phyloP scores from a whole-genome alignment of 2,113 vertebrate genomes.

The Lampris incognitus region DNA sequence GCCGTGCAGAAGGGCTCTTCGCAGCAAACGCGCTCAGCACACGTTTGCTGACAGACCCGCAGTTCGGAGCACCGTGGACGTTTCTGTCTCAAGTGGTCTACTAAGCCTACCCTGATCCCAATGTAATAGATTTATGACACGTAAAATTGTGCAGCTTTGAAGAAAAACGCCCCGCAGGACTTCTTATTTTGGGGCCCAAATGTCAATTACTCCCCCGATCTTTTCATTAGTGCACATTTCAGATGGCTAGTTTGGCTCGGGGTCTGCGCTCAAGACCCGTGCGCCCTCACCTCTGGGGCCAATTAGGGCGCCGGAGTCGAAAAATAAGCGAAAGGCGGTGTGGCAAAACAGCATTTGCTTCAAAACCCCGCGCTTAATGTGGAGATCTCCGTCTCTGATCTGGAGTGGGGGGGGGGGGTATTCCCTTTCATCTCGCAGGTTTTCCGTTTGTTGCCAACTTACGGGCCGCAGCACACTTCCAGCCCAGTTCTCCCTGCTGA shows the following conservation, averaged over 20 bases:
- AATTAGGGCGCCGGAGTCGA: conserved; percentile 68
- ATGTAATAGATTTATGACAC: conserved; percentile 37
- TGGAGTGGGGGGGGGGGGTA: conserved; percentile 56
- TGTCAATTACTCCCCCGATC: conserved; percentile 62
- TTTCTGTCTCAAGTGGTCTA: conserved; percentile 19
- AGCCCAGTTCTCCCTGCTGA: conserved; percentile 19
- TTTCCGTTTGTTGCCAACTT: conserved; percentile 64
- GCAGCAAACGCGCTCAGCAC: no score
- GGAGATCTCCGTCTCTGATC: conserved; percentile 69
- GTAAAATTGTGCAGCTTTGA: conserved; percentile 32
- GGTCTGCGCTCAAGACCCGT: conserved; percentile 42
- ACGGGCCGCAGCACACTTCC: conserved; percentile 48
- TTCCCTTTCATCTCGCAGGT: conserved; percentile 67
- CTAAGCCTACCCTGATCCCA: conserved; percentile 38
- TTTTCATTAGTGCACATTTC: conserved; percentile 64
- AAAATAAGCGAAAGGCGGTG: conserved; percentile 62
- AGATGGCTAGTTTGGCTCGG: conserved; percentile 55
- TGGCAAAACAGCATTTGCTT: conserved; percentile 75
- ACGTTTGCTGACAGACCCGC: no score
- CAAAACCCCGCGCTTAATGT: conserved; percentile 67
- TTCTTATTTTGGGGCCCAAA: conserved; percentile 53
- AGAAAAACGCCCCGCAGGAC: conserved; percentile 18
- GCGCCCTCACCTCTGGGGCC: conserved; percentile 71
- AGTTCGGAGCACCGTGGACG: neutral
- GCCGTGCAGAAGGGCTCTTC: no score